Evolutionary conservation across 2,888 invertebrate species (phyloP).

Genomic region (Ectropis crepuscularia): DNA sequence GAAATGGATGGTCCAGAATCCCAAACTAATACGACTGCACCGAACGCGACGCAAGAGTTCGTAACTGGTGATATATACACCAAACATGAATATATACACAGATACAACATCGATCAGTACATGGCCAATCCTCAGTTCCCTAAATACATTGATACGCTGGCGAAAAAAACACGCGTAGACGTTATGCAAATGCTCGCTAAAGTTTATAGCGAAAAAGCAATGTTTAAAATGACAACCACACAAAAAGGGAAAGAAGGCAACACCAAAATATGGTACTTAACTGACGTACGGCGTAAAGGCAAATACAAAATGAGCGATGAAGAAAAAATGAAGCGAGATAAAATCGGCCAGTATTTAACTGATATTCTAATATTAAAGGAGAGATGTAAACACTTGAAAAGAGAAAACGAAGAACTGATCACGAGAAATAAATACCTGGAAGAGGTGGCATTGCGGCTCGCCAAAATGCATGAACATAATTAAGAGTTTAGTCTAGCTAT

Average conservation of each 20-base stretch:
- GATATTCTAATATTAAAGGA: slow-evolving; percentile 45
- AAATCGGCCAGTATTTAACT: slow-evolving; percentile 41
- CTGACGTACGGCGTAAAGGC: slow-evolving; percentile 44
- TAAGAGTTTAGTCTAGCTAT: slow-evolving; percentile 16
- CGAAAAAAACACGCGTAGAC: slow-evolving; percentile 50
- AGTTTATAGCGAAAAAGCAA: slow-evolving; percentile 55
- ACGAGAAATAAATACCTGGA: slow-evolving; percentile 42
- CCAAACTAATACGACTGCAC: slow-evolving; percentile 19
- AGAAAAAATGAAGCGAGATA: slow-evolving; percentile 42
- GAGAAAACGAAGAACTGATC: slow-evolving; percentile 41
- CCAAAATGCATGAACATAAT: slow-evolving; percentile 33
- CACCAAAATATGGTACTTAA: slow-evolving; percentile 55
- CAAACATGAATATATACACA: slow-evolving; percentile 56
- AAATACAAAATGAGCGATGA: slow-evolving; percentile 43
- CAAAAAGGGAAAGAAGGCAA: slow-evolving; percentile 54
- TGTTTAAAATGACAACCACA: slow-evolving; percentile 59
- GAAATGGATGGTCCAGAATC: slow-evolving; percentile 9
- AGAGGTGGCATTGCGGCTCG: slow-evolving; percentile 39
- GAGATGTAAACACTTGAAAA: slow-evolving; percentile 38
- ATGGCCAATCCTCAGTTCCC: slow-evolving; percentile 55
- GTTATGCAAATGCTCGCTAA: slow-evolving; percentile 53
- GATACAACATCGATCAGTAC: slow-evolving; percentile 55
- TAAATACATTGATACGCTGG: slow-evolving; percentile 53
- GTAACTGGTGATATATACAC: slow-evolving; percentile 39
- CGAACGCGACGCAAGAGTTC: slow-evolving; percentile 38